Evolutionary conservation across 30 jellyfish, hydroid and myxozoan species (phyloP).

Genomic region (Hydractinia symbiolongicarpus): DNA sequence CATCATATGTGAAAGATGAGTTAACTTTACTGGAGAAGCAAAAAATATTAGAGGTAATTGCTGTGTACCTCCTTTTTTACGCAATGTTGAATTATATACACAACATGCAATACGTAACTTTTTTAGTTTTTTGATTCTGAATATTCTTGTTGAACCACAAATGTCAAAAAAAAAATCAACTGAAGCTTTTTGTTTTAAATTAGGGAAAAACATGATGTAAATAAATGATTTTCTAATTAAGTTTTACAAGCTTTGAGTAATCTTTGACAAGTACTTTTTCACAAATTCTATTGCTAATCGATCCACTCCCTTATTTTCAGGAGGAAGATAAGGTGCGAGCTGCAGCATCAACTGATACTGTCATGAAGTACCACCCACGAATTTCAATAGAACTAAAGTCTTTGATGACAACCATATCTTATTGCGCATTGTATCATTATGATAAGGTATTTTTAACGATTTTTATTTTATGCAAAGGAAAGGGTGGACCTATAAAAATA

Average conservation of each 20-base stretch:
- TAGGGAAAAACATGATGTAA: no score
- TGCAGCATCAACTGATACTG: constrained; percentile 36
- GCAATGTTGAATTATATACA: background rate
- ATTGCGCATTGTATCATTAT: constrained; percentile 73
- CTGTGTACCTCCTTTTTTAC: background rate
- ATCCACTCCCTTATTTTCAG: constrained; percentile 27
- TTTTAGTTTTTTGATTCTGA: background rate
- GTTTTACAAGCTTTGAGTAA: no score
- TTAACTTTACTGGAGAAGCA: constrained; percentile 37
- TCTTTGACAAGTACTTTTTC: no score
- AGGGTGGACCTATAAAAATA: no score
- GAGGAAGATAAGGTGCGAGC: constrained; percentile 47
- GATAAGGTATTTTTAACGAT: constrained; percentile 29
- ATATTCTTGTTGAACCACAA: background rate
- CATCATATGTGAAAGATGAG: constrained; percentile 42
- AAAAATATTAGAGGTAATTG: constrained; percentile 44
- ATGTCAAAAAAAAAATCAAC: background rate
- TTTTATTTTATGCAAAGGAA: background rate
- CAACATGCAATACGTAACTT: background rate
- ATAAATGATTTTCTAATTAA: no score
- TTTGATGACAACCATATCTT: constrained; percentile 61
- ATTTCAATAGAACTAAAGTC: constrained; percentile 39
- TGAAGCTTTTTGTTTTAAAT: background rate
- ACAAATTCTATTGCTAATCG: no score
- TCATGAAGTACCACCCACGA: constrained; percentile 52